These are phyloP conservation scores for Sciaenops ocellatus DNA, from an alignment of 2,797 vertebrate species.

Conservation along the genomic window DNA sequence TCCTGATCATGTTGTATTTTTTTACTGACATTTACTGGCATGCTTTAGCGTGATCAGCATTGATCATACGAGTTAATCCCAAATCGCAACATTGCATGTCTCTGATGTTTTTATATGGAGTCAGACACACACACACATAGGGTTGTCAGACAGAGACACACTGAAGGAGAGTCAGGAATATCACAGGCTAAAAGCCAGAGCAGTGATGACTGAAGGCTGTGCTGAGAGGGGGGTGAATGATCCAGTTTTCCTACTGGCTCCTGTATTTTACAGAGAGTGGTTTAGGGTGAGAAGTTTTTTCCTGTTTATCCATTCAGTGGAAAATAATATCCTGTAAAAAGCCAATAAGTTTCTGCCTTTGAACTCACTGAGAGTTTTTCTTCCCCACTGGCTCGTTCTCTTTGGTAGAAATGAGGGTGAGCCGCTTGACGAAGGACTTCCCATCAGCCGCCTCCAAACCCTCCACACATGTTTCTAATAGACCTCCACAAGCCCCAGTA, in stretches of 20 bases:
- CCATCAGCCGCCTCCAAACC: slow-evolving; percentile 81
- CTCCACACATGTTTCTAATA: slow-evolving; percentile 91
- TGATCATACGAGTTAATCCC: slow-evolving; percentile 15
- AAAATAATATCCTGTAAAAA: slow-evolving; percentile 82
- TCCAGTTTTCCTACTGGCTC: slow-evolving; percentile 69
- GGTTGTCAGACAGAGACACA: slow-evolving; percentile 35
- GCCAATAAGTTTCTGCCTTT: slow-evolving; percentile 77
- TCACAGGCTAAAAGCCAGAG: slow-evolving; percentile 40
- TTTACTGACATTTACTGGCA: slow-evolving; percentile 5
- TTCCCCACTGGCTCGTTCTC: slow-evolving; percentile 65
- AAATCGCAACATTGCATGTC: slow-evolving; percentile 49
- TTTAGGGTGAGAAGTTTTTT: slow-evolving; percentile 75
- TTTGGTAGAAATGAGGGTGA: slow-evolving; percentile 74
- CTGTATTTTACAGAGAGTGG: slow-evolving; percentile 66
- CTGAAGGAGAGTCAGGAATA: slow-evolving; percentile 51
- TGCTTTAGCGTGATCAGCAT: slow-evolving; percentile 12
- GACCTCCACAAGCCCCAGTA: slow-evolving; percentile 85
- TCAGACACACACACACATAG: slow-evolving; percentile 27
- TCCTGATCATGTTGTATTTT: neutral
- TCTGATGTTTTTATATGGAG: slow-evolving; percentile 36
- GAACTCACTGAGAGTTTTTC: slow-evolving; percentile 77
- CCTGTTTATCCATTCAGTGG: slow-evolving; percentile 77
- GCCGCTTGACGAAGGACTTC: slow-evolving; percentile 83
- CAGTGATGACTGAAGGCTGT: slow-evolving; percentile 18
- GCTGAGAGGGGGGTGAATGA: slow-evolving; percentile 27